Conservation (phyloP, 2,797 vertebrate genomes). For the Vipera latastei region DNA sequence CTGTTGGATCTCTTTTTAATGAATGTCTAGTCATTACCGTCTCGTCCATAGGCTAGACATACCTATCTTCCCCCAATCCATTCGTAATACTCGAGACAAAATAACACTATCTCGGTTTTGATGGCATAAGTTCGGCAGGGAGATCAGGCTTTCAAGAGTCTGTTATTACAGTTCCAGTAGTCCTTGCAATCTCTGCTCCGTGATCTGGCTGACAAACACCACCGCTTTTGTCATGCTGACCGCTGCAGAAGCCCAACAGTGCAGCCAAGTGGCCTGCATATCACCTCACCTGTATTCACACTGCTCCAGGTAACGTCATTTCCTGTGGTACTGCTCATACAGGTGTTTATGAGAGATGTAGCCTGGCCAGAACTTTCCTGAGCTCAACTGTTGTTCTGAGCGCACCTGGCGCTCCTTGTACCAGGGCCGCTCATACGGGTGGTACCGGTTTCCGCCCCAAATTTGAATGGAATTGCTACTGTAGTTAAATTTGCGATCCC, state of each 20-base stretch:
- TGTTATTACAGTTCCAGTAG: neutral
- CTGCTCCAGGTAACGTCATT: conserved; percentile 89
- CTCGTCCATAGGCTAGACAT: neutral
- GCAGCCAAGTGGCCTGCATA: no score
- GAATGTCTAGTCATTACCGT: neutral
- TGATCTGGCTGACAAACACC: no score
- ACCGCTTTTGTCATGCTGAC: no score
- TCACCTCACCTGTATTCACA: conserved; percentile 85
- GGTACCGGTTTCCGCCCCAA: conserved; percentile 92
- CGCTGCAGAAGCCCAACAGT: no score
- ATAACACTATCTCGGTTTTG: neutral
- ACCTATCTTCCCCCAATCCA: neutral
- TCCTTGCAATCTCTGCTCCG: no score
- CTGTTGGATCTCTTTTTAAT: neutral
- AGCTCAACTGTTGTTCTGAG: conserved; percentile 84
- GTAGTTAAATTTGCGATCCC: conserved; percentile 92
- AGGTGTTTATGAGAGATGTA: conserved; percentile 86
- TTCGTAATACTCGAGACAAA: neutral
- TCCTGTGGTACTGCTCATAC: conserved; percentile 91
- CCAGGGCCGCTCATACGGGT: conserved; percentile 88
- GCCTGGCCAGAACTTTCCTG: conserved; percentile 85
- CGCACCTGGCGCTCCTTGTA: conserved; percentile 91
- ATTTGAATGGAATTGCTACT: conserved; percentile 83
- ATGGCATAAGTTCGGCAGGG: neutral
- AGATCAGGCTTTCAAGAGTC: neutral